Evolutionary conservation across 64 coral and sea anemone genomes (phyloP).

Genomic region (Hydrozoanthus tunicans): DNA sequence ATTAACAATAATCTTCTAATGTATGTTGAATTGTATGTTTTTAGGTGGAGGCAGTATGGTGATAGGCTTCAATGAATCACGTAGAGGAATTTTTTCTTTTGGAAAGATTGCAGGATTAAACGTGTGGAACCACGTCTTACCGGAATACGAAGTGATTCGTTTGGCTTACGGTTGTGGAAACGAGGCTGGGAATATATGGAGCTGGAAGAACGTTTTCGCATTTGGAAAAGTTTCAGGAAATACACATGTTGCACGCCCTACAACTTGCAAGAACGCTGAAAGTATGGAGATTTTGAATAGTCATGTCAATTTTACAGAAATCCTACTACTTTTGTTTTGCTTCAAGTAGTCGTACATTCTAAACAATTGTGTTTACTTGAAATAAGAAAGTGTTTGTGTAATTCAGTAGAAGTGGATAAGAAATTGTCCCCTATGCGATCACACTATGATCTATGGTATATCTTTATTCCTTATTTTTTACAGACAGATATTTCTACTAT

Average conservation of each 20-base stretch:
- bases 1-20: too few species aligned
- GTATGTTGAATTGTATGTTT: neutral
- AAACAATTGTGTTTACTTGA: too few species aligned
- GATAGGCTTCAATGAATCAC: neutral
- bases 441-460: too few species aligned
- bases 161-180: constrained; percentile 61
- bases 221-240: neutral
- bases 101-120: constrained; percentile 46
- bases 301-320: too few species aligned
- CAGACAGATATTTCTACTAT: neutral
- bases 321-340: too few species aligned
- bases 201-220: neutral
- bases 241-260: neutral
- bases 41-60: neutral
- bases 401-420: too few species aligned
- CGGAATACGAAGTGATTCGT: constrained; percentile 47
- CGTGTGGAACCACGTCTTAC: constrained; percentile 38
- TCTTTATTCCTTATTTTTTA: neutral
- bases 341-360: too few species aligned
- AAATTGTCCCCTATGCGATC: too few species aligned
- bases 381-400: too few species aligned
- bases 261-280: constrained; percentile 9
- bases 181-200: constrained; percentile 25
- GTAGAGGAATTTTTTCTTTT: neutral
- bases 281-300: neutral